These are phyloP conservation scores for Apaloderma vittatum DNA, from an alignment of 2,113 vertebrate genomes.

Conservation along the genomic window DNA sequence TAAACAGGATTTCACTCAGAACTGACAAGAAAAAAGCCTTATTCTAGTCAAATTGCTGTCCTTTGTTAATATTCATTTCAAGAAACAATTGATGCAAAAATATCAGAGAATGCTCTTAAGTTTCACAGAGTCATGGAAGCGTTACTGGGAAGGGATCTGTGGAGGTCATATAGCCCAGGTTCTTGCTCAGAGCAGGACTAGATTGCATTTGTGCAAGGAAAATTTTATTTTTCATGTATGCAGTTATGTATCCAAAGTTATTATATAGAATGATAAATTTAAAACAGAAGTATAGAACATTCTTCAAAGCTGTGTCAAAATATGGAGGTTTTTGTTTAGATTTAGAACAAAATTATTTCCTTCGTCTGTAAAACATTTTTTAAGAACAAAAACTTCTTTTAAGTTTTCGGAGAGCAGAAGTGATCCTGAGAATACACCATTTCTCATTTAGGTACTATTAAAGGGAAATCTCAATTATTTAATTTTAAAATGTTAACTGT, in stretches of 20 bases:
- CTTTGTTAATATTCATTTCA: background rate
- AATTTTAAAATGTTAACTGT: background rate
- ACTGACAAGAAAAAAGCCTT: background rate
- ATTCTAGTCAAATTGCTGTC: background rate
- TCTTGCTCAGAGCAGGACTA: background rate
- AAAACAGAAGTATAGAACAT: background rate
- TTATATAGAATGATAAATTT: background rate
- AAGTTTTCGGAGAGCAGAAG: background rate
- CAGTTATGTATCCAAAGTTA: background rate
- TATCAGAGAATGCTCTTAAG: background rate
- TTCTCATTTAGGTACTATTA: background rate
- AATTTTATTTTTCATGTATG: background rate
- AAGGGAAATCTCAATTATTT: background rate
- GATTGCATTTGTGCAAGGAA: background rate
- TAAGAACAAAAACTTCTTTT: background rate
- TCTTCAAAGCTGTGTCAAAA: background rate
- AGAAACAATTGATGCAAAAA: background rate
- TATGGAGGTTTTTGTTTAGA: background rate
- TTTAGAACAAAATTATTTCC: background rate
- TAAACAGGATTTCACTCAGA: background rate
- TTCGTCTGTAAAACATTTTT: background rate
- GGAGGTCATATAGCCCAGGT: background rate
- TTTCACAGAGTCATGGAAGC: background rate
- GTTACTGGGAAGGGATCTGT: background rate
- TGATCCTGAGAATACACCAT: background rate